Evolutionary conservation across 2,113 vertebrate genomes (phyloP).

Genomic region (Puntigrus tetrazona): DNA sequence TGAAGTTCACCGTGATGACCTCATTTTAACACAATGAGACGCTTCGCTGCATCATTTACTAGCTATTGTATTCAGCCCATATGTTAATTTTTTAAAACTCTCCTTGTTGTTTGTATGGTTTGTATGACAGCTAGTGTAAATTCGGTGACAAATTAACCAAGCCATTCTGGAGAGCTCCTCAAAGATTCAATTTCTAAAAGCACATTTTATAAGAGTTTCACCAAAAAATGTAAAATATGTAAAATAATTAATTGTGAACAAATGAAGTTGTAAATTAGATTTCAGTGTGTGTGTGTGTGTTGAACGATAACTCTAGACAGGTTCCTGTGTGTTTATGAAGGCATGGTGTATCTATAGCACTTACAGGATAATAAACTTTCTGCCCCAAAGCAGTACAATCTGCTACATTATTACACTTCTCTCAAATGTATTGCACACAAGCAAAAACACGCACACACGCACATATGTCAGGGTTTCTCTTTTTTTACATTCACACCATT

Average conservation of each 20-base stretch:
- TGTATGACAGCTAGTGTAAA: not conserved
- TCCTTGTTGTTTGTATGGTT: not conserved
- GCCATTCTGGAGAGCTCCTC: not conserved
- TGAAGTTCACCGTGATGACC: conserved; percentile 1
- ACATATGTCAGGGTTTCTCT: not conserved
- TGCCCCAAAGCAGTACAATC: conserved; percentile 46
- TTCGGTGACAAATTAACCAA: not conserved
- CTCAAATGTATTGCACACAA: conserved; percentile 21
- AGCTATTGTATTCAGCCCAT: not conserved
- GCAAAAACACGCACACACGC: not conserved
- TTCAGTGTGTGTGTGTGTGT: not conserved
- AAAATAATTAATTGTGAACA: not conserved
- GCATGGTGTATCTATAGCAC: conserved; percentile 37
- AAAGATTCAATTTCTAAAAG: not conserved
- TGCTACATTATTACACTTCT: conserved; percentile 44
- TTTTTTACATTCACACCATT: conserved; percentile 31
- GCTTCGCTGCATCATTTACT: not conserved
- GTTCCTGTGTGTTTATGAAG: conserved; percentile 59
- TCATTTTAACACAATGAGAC: conserved; percentile 19
- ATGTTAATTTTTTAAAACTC: not conserved
- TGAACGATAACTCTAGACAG: not conserved
- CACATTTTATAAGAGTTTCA: not conserved
- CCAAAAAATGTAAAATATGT: not conserved
- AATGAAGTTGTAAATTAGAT: not conserved
- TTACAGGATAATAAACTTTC: conserved; percentile 67